Percentiles rank a stretch among this genome's conserved stretches.
phyloP scores from a whole-genome alignment of 2,113 vertebrate species.

The Mandrillus leucophaeus region DNA sequence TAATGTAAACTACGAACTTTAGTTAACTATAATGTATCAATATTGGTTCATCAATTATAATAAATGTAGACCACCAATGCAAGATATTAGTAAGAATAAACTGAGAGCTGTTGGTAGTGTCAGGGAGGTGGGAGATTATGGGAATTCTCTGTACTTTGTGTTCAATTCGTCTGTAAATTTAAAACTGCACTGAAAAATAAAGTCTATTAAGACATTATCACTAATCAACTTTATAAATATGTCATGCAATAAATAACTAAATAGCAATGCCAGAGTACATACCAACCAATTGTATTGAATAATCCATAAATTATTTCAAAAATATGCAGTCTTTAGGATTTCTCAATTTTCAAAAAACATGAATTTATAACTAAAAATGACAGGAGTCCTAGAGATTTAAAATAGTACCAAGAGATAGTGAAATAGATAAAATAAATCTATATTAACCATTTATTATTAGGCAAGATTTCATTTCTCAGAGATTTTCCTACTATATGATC shows the following conservation, averaged over 20 bases:
- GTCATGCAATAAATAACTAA: neutral
- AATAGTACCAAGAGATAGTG: neutral
- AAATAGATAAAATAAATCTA: neutral
- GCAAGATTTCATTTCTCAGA: neutral
- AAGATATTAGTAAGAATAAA: neutral
- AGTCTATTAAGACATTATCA: neutral
- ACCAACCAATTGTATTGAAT: slow-evolving; percentile 19
- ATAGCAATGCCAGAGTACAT: neutral
- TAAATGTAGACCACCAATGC: neutral
- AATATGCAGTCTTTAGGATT: neutral
- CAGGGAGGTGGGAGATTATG: neutral
- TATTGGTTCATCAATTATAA: neutral
- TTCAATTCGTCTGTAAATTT: neutral
- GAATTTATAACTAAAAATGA: slow-evolving; percentile 5
- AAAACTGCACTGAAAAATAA: neutral
- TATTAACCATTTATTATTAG: neutral
- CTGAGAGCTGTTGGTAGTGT: neutral
- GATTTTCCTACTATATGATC: neutral
- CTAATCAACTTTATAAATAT: neutral
- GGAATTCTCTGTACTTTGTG: neutral
- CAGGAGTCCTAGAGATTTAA: neutral
- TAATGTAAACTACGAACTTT: neutral
- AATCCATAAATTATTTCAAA: neutral
- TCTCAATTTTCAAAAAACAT: neutral
- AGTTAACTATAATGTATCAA: neutral